Percentiles rank a stretch among this genome's conserved stretches.
Conservation (phyloP, 1,140 invertebrate genomes). For the Cherax quadricarinatus region DNA sequence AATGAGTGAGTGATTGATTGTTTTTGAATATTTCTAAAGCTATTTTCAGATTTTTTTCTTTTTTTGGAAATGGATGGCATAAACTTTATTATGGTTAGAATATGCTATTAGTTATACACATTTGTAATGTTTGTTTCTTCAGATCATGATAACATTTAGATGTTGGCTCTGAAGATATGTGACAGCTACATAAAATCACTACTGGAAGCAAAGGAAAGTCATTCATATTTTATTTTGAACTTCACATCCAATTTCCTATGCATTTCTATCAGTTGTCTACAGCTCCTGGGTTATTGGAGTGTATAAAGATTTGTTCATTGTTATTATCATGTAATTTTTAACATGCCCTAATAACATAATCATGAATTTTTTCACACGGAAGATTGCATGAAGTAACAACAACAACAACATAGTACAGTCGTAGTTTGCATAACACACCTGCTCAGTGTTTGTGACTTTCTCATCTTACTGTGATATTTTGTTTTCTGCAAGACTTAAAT, state of each 20-base stretch:
- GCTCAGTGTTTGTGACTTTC: conserved; percentile 49
- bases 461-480: conserved; percentile 51
- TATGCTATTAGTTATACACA: background rate
- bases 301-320: conserved; percentile 1
- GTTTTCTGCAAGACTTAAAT: conserved; percentile 21
- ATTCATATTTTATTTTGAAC: background rate
- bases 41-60: conserved; percentile 18
- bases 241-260: conserved; percentile 23
- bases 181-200: conserved; percentile 11
- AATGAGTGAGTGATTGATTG: conserved; percentile 12
- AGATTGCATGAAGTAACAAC: conserved; percentile 1
- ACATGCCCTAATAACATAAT: background rate
- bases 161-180: background rate
- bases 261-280: conserved; percentile 16
- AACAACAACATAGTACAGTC: background rate
- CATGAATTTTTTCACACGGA: background rate
- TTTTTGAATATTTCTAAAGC: conserved; percentile 13
- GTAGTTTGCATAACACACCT: conserved; percentile 31
- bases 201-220: conserved; percentile 22
- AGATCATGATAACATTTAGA: background rate
- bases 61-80: background rate
- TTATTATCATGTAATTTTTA: conserved; percentile 7
- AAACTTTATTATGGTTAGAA: background rate
- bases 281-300: background rate
- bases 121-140: background rate